A percentile compares a stretch with the other conserved stretches of the same genome.
phyloP scores from a whole-genome alignment of 2,113 vertebrate species.

The Pyxicephalus adspersus region DNA sequence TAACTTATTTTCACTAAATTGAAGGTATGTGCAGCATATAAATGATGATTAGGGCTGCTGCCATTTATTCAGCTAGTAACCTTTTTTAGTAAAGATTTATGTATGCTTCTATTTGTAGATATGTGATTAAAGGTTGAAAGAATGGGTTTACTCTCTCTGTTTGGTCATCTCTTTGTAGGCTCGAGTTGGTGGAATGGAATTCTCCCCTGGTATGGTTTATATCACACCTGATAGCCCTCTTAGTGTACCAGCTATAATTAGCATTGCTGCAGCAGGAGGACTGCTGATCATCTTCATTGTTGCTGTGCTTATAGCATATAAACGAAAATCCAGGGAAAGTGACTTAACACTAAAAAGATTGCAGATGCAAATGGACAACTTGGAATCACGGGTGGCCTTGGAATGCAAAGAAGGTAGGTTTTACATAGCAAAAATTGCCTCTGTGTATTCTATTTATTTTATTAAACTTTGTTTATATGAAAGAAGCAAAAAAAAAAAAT shows the following conservation, averaged over 20 bases:
- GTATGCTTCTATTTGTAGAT: too few relatives aligned
- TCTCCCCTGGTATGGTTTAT: constrained; percentile 94
- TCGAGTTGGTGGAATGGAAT: constrained; percentile 93
- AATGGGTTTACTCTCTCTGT: background rate
- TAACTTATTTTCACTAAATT: too few relatives aligned
- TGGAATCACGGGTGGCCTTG: constrained; percentile 96
- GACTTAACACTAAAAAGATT: constrained; percentile 95
- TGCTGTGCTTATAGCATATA: constrained; percentile 95
- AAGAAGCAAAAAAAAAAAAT: too few relatives aligned
- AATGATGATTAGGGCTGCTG: too few relatives aligned
- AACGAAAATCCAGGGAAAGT: constrained; percentile 94
- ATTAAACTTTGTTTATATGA: too few relatives aligned
- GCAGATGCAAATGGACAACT: constrained; percentile 99
- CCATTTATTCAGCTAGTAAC: too few relatives aligned
- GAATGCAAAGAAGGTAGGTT: constrained; percentile 95
- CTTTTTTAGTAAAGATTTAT: too few relatives aligned
- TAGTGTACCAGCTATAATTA: constrained; percentile 93
- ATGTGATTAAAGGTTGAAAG: background rate
- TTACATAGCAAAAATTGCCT: too few relatives aligned
- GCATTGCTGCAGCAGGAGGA: constrained; percentile 90
- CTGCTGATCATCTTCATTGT: constrained; percentile 96
- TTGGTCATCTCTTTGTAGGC: constrained; percentile 71
- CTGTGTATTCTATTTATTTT: too few relatives aligned
- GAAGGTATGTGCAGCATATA: too few relatives aligned
- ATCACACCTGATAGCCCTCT: constrained; percentile 96